These are phyloP conservation scores for Amiota minor DNA, from an alignment of 2,888 invertebrate species.

Conservation along the genomic window DNA sequence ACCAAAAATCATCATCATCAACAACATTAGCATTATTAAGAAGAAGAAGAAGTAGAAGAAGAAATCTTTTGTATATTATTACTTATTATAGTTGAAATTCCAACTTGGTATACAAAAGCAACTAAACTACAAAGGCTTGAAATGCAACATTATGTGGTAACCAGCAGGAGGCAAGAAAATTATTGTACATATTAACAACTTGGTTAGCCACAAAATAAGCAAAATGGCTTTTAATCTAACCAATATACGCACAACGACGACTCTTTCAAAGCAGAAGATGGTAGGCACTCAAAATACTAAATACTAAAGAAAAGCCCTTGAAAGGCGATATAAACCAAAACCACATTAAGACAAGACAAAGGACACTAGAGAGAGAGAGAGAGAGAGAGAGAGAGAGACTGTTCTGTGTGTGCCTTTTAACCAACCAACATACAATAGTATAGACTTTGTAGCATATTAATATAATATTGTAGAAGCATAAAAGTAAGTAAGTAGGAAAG, in stretches of 20 bases:
- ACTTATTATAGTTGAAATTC: constrained; percentile 29
- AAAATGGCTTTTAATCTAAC: constrained; percentile 62
- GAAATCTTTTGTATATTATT: constrained; percentile 39
- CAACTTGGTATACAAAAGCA: not conserved
- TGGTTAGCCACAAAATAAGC: constrained; percentile 62
- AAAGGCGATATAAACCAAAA: constrained; percentile 8
- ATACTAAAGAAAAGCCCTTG: not conserved
- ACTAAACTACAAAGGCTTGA: not conserved
- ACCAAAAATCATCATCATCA: constrained; percentile 16
- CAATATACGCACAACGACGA: constrained; percentile 30
- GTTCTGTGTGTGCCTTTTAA: not conserved
- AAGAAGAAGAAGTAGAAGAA: not conserved
- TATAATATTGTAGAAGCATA: no score
- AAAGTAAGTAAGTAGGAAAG: no score
- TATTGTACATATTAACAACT: constrained; percentile 54
- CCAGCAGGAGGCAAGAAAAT: constrained; percentile 33
- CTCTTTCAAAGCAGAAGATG: no score
- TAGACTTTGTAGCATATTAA: no score
- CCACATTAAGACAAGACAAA: constrained; percentile 34
- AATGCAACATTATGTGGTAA: constrained; percentile 17
- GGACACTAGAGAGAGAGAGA: constrained; percentile 32
- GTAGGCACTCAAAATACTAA: no score
- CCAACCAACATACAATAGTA: no score
- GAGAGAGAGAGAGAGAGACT: not conserved
- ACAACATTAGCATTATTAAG: not conserved